Conservation (phyloP, 2,797 vertebrate genomes). For the Sylvia borin region DNA sequence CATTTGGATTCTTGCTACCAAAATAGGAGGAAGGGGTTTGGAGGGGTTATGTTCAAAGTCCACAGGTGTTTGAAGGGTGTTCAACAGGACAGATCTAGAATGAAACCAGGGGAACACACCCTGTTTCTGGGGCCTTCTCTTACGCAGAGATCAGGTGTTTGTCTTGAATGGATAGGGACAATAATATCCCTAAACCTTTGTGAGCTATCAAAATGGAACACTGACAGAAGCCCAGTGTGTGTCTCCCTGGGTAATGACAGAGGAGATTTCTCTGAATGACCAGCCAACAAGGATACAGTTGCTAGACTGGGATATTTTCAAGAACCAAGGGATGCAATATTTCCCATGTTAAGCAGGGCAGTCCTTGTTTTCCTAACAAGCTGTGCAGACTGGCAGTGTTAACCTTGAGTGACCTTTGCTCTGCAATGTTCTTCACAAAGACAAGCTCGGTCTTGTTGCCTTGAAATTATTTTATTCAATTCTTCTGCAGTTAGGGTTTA, state of each 20-base stretch:
- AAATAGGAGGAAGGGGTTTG: neutral
- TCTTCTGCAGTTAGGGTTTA: constrained; percentile 57
- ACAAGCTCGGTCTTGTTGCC: neutral
- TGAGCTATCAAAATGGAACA: neutral
- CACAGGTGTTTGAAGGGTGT: neutral
- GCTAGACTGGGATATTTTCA: neutral
- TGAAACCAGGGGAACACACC: neutral
- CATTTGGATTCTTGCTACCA: neutral
- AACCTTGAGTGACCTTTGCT: neutral
- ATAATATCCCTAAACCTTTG: neutral
- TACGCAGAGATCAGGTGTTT: too few relatives aligned
- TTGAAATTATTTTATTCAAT: constrained; percentile 72
- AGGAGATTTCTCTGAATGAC: neutral
- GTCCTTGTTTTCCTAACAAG: neutral
- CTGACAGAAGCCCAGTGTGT: neutral
- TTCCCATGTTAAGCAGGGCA: neutral
- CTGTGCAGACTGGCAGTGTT: neutral
- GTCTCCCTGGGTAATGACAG: neutral
- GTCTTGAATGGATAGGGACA: neutral
- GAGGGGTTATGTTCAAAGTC: neutral
- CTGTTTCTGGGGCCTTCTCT: neutral
- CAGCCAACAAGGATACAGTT: neutral
- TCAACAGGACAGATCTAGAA: neutral
- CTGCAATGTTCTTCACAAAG: neutral
- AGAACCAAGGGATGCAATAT: neutral